Base-by-base conservation (phyloP, 1,140 invertebrate genomes). In the Charaxes varanes region DNA sequence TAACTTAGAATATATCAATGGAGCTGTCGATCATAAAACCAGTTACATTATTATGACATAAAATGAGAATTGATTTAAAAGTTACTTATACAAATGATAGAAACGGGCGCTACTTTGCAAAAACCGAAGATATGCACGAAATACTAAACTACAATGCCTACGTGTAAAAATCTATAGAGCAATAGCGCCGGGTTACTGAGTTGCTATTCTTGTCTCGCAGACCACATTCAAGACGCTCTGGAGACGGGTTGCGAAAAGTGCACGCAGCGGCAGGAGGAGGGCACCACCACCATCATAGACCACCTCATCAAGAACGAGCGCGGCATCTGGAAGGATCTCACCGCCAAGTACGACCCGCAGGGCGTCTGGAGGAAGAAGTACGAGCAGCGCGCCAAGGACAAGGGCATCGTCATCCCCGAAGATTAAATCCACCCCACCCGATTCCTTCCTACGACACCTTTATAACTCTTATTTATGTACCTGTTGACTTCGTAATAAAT, bases 191-290 rank as follows among this genome's bases (percentile, higher is more conserved):
- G n/a, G n/a, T n/a, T n/a, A n/a, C n/a, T n/a, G n/a, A n/a, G n/a
- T n/a, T n/a, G n/a, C n/a, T n/a, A n/a, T n/a, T n/a, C n/a, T 24
- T 27, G 11, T 10, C 5, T 40, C 22, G 10, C 55, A 83, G 88
- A 69, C n/a, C 28, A 85, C 1, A 59, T 92, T 1, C 83, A 86
- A 3, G 90, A 91, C 18, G 90, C 89, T 1, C 43, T 91, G 4
- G 71, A 86, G 42, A 90, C 87, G 0, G 87, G 86, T 2, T 92
- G 90, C 50, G 51, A 40, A 4, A 90, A 90, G 62, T 91, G 90
- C 42, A 87, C 85, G 12, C 83, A 88, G 2, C 80, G 71, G 11
- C 90, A 92, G 50, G 84, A 76, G 24, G 49, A 81, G 0, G 85
- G 85, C 6, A 65, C 85, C 0, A 70, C 85, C 6, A 88, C 86